These are phyloP conservation scores for Leptoteleia sp. DNA, from an alignment of 1,140 invertebrate genomes.

Conservation along the genomic window DNA sequence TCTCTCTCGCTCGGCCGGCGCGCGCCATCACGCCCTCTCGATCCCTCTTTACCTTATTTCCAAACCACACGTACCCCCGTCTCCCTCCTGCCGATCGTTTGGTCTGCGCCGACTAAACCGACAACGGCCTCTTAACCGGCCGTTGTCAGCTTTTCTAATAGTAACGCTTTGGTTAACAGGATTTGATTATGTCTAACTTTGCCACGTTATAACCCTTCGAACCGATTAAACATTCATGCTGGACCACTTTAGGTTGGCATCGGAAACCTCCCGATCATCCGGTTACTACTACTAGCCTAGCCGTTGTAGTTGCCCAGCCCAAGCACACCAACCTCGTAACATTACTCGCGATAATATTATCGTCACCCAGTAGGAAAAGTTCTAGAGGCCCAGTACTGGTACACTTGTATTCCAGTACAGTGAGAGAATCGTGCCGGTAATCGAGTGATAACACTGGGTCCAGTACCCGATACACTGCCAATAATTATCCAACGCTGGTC, in stretches of 20 bases:
- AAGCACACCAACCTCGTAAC: too few relatives aligned
- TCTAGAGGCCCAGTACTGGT: too few relatives aligned
- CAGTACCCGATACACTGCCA: too few relatives aligned
- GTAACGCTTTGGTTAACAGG: slow-evolving; percentile 63
- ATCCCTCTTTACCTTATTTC: slow-evolving; percentile 52
- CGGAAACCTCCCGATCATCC: slow-evolving; percentile 39
- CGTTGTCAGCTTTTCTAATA: slow-evolving; percentile 64
- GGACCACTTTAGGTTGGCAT: slow-evolving; percentile 48
- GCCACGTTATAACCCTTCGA: slow-evolving; percentile 50
- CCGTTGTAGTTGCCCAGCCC: too few relatives aligned
- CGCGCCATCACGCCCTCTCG: slow-evolving; percentile 47
- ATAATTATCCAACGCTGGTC: too few relatives aligned
- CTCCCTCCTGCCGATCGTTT: too few relatives aligned
- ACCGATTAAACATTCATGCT: slow-evolving; percentile 58
- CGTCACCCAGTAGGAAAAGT: too few relatives aligned
- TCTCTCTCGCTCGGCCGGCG: slow-evolving; percentile 49
- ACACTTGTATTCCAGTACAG: too few relatives aligned
- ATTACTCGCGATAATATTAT: too few relatives aligned
- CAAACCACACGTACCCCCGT: slow-evolving; percentile 38
- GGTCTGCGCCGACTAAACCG: slow-evolving; percentile 22
- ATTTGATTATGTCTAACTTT: slow-evolving; percentile 66
- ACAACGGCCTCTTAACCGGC: slow-evolving; percentile 35
- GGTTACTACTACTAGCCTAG: too few relatives aligned
- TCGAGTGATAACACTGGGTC: too few relatives aligned
- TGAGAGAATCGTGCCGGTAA: too few relatives aligned